These are phyloP conservation scores for Scaptodrosophila lebanonensis DNA, from an alignment of 1,140 invertebrate species.

Conservation along the genomic window DNA sequence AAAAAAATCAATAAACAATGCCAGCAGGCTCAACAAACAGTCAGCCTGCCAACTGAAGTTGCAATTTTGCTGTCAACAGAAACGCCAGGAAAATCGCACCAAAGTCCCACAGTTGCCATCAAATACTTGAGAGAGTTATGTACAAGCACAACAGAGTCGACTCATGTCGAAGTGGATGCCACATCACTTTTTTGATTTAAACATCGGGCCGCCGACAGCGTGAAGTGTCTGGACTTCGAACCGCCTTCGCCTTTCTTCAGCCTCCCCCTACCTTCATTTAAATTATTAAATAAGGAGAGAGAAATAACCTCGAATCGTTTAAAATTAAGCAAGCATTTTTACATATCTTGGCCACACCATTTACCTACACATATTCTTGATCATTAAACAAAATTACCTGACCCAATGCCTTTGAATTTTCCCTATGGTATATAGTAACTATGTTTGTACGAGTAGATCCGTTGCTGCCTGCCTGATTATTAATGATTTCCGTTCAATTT, in stretches of 20 bases:
- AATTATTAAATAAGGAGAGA: conserved; percentile 29
- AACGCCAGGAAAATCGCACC: conserved; percentile 38
- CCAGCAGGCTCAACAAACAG: conserved; percentile 9
- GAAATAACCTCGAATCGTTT: conserved; percentile 24
- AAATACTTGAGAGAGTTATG: conserved; percentile 60
- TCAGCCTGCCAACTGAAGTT: conserved; percentile 56
- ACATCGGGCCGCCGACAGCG: conserved; percentile 42
- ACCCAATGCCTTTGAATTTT: not conserved
- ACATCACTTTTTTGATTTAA: conserved; percentile 30
- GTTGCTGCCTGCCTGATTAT: conserved; percentile 59
- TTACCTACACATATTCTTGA: conserved; percentile 38
- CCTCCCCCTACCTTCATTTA: conserved; percentile 27
- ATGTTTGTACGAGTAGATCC: conserved; percentile 4
- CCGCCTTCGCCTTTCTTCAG: conserved; percentile 8
- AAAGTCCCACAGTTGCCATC: conserved; percentile 51
- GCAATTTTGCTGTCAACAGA: conserved; percentile 70
- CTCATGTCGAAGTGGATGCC: not conserved
- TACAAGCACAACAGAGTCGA: conserved; percentile 23
- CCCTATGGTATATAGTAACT: no score
- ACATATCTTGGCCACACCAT: conserved; percentile 30
- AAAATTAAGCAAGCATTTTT: conserved; percentile 24
- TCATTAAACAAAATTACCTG: conserved; percentile 60
- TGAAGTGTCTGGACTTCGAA: conserved; percentile 27
- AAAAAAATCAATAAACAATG: conserved; percentile 66
- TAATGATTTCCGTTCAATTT: conserved; percentile 74